Conservation (phyloP, 2,113 vertebrate species). For the mouse (Mus musculus) region GRCm39 chr6:81000001-81000500, state of each 20-base stretch:
- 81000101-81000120: not conserved
- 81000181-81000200: constrained; percentile 3
- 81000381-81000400: not conserved
- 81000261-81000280: not conserved
- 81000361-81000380: not conserved
- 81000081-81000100: not conserved
- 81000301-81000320: not conserved
- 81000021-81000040: not conserved
- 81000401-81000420: not conserved
- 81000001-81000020: not conserved
- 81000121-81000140: not conserved
- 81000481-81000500: not conserved
- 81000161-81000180: not conserved
- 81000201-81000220: constrained; percentile 8
- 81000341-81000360: not conserved
- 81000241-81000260: constrained; percentile 10
- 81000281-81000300: not conserved
- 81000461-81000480: constrained; percentile 11
- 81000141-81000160: not conserved
- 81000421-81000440: not conserved
- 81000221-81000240: not conserved
- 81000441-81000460: not conserved
- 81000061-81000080: not conserved
- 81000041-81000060: not conserved
- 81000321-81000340: not conserved